Conservation (phyloP, 2,797 vertebrate genomes). For the Ptychobarbus kaznakovi region DNA sequence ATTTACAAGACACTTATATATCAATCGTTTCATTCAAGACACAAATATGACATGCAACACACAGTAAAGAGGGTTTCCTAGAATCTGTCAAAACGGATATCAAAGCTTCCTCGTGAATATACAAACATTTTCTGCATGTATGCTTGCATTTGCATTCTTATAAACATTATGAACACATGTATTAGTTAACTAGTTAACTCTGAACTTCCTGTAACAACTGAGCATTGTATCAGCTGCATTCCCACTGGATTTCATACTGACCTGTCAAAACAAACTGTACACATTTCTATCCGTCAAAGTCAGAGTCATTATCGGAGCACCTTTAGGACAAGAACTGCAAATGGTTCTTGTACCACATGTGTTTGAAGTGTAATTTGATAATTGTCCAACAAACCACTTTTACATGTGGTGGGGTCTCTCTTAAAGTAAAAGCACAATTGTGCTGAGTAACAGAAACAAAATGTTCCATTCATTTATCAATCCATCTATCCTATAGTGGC, state of each 20-base stretch:
- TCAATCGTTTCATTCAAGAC: background rate
- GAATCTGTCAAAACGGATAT: background rate
- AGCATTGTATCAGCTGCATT: background rate
- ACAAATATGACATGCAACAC: background rate
- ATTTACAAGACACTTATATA: background rate
- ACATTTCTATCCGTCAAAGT: background rate
- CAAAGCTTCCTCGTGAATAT: background rate
- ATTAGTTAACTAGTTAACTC: background rate
- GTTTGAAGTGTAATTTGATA: slow-evolving; percentile 4
- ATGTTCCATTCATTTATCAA: slow-evolving; percentile 12
- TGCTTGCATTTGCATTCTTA: background rate
- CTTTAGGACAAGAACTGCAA: background rate
- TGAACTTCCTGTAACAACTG: background rate
- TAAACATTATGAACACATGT: background rate
- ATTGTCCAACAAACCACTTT: background rate
- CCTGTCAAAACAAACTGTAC: background rate
- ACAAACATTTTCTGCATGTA: background rate
- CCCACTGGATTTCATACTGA: background rate
- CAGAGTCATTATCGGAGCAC: background rate
- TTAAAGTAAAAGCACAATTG: background rate
- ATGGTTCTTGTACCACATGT: background rate
- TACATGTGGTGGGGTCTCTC: background rate
- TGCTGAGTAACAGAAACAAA: slow-evolving; percentile 6
- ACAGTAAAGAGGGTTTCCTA: background rate
- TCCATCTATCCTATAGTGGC: background rate